Conservation (phyloP, 2,888 invertebrate genomes). For the Ectropis crepuscularia region DNA sequence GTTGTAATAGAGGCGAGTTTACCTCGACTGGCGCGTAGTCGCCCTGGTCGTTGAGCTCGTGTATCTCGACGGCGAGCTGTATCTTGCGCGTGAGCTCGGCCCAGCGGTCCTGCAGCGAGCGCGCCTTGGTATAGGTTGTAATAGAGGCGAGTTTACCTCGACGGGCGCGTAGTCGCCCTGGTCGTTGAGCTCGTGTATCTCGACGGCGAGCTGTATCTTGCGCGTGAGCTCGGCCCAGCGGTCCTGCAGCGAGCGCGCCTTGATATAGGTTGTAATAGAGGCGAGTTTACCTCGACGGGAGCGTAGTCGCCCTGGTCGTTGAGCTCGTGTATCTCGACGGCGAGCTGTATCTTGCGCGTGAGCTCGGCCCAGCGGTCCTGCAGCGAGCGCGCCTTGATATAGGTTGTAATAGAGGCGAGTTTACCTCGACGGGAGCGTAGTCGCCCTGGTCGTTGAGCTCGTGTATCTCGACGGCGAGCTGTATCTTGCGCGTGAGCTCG, state of each 20-base stretch:
- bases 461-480: slow-evolving; percentile 98
- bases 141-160: slow-evolving; percentile 86
- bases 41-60: slow-evolving; percentile 98
- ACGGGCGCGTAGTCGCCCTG: slow-evolving; percentile 98
- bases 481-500: slow-evolving; percentile 97
- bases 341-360: slow-evolving; percentile 97
- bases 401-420: neutral
- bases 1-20: neutral
- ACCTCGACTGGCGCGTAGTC: slow-evolving; percentile 98
- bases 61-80: slow-evolving; percentile 98
- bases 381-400: slow-evolving; percentile 92
- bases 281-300: slow-evolving; percentile 93
- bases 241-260: slow-evolving; percentile 95
- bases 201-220: slow-evolving; percentile 97
- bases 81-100: slow-evolving; percentile 97
- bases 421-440: slow-evolving; percentile 97
- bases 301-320: slow-evolving; percentile 98
- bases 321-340: slow-evolving; percentile 98
- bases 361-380: slow-evolving; percentile 98
- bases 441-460: slow-evolving; percentile 99
- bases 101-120: slow-evolving; percentile 97
- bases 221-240: slow-evolving; percentile 98
- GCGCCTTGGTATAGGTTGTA: slow-evolving; percentile 86
- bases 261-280: slow-evolving; percentile 53
- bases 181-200: slow-evolving; percentile 98